phyloP scores from a whole-genome alignment of 92 coral and sea anemone species.

The Phymanthus crucifer region DNA sequence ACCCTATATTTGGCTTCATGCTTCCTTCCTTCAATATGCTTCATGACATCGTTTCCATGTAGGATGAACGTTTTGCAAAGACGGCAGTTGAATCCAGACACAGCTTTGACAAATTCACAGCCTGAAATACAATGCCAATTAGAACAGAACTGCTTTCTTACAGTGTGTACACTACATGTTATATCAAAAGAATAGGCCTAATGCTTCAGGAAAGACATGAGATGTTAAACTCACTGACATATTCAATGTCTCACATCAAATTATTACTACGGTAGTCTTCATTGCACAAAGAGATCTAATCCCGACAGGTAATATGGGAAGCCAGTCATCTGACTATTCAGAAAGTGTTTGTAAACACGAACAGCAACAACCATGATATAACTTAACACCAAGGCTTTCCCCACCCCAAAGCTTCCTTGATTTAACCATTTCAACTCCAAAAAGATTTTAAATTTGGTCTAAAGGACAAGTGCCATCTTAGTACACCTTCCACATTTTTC shows the following conservation, averaged over 20 bases:
- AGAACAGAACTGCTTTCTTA: background rate
- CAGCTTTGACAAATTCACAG: conserved; percentile 98
- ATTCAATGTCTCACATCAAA: conserved; percentile 25
- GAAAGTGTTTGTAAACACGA: too few relatives aligned
- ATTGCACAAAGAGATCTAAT: background rate
- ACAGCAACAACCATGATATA: too few relatives aligned
- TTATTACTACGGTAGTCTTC: conserved; percentile 18
- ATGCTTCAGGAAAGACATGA: conserved; percentile 49
- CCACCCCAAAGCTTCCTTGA: too few relatives aligned
- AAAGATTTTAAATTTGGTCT: too few relatives aligned
- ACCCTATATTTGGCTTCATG: conserved; percentile 87
- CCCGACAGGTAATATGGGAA: too few relatives aligned
- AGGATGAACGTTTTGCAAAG: conserved; percentile 83
- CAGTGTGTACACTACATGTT: too few relatives aligned
- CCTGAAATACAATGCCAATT: conserved; percentile 44
- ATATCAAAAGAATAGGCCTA: background rate
- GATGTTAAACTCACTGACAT: conserved; percentile 29
- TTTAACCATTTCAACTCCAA: too few relatives aligned
- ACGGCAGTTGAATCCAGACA: conserved; percentile 98
- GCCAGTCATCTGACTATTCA: too few relatives aligned
- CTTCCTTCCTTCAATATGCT: conserved; percentile 79
- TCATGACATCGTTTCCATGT: conserved; percentile 79
- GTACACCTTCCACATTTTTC: background rate
- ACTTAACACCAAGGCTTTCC: too few relatives aligned
- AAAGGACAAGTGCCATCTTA: too few relatives aligned